These are phyloP conservation scores for Passerina amoena DNA, from an alignment of 2,113 vertebrate genomes.

Conservation along the genomic window DNA sequence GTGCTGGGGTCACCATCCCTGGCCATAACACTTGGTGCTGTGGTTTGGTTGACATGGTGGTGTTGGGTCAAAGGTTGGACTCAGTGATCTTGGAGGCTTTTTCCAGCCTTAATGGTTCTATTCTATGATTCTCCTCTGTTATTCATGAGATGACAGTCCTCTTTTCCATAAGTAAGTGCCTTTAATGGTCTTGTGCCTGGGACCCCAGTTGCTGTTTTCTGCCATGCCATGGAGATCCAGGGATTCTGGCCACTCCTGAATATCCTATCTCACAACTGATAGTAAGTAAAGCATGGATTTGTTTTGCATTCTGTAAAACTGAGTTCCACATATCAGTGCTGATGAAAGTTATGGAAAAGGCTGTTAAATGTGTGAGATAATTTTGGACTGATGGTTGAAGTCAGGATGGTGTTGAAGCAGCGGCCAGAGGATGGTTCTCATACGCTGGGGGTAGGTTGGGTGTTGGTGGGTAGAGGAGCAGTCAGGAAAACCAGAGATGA, in stretches of 20 bases:
- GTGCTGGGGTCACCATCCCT: neutral
- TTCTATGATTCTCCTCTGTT: neutral
- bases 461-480: neutral
- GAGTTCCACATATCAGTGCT: accelerated
- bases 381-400: neutral
- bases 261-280: neutral
- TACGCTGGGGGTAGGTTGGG: neutral
- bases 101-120: neutral
- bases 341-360: neutral
- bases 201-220: neutral
- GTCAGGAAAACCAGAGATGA: neutral
- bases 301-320: neutral
- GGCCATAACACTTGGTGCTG: neutral
- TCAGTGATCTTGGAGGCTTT: neutral
- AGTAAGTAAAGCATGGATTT: neutral
- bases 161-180: neutral
- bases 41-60: neutral
- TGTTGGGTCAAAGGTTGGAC: neutral
- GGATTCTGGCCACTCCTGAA: neutral
- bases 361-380: neutral
- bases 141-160: neutral
- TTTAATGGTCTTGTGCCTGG: neutral
- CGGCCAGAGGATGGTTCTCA: neutral
- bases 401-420: neutral
- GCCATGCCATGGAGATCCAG: neutral